Percentiles rank a stretch among this genome's conserved stretches.
Evolutionary conservation across 2,113 vertebrate genomes (phyloP).

Genomic region (Chloropsis cyanopogon): DNA sequence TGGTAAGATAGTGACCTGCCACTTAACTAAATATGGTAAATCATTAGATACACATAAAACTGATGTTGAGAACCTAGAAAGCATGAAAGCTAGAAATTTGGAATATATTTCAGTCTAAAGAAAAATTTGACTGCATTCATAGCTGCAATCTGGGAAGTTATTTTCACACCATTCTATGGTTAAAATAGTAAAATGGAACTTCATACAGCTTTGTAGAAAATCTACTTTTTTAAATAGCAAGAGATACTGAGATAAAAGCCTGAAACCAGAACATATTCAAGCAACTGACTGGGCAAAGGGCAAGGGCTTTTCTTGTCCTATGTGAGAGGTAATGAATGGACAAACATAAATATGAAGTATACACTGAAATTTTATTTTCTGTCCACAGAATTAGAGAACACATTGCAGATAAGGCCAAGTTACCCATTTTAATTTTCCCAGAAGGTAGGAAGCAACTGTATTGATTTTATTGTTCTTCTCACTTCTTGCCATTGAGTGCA

Average conservation of each 20-base stretch:
- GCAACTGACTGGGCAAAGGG: not conserved
- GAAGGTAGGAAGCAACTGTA: constrained; percentile 80
- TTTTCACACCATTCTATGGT: not conserved
- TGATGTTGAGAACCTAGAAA: not conserved
- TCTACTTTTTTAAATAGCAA: not conserved
- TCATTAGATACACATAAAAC: not conserved
- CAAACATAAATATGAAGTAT: not conserved
- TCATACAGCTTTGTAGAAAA: not conserved
- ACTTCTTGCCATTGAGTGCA: not conserved
- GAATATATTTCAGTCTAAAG: not conserved
- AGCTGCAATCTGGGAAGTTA: not conserved
- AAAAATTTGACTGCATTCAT: not conserved
- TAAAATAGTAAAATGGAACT: not conserved
- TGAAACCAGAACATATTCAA: not conserved
- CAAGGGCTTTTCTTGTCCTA: not conserved
- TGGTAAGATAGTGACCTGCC: not conserved
- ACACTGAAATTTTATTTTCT: not conserved
- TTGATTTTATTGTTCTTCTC: not conserved
- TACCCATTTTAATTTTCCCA: constrained; percentile 95
- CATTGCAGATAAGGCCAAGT: constrained; percentile 83
- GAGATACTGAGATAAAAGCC: not conserved
- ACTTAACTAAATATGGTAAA: not conserved
- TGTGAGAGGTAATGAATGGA: not conserved
- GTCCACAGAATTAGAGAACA: constrained; percentile 84
- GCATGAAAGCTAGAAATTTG: not conserved